These are phyloP conservation scores for Drosophila athabasca DNA, from an alignment of 1,140 invertebrate species.

Conservation along the genomic window DNA sequence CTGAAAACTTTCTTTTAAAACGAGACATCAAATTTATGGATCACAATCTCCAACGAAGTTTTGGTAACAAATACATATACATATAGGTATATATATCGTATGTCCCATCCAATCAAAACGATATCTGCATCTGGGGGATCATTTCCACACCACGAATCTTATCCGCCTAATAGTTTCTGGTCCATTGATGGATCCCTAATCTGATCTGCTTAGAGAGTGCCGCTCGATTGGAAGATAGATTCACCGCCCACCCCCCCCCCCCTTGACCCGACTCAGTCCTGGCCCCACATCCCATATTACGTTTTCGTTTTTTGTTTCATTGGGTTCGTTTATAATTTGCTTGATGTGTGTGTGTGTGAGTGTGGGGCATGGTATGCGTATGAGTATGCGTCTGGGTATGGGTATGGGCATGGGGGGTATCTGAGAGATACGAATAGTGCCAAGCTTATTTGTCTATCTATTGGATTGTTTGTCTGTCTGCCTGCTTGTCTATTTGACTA, in stretches of 20 bases:
- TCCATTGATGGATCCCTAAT: conserved; percentile 54
- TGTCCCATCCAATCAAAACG: no score
- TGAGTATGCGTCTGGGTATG: no score
- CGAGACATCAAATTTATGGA: no score
- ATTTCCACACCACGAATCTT: conserved; percentile 36
- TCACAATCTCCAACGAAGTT: no score
- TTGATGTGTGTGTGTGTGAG: conserved; percentile 25
- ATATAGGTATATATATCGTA: no score
- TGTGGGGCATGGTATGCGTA: conserved; percentile 5
- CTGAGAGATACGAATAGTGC: conserved; percentile 64
- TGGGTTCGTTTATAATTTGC: conserved; percentile 34
- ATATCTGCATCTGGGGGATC: conserved; percentile 3
- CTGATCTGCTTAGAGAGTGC: conserved; percentile 53
- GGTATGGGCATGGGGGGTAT: conserved; percentile 25
- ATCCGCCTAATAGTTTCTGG: conserved; percentile 48
- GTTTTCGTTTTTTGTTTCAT: conserved; percentile 24
- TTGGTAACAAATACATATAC: no score
- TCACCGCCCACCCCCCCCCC: neutral
- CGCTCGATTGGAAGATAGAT: conserved; percentile 50
- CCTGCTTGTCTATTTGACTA: conserved; percentile 60
- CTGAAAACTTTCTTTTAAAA: no score
- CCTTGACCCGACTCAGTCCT: no score
- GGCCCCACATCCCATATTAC: conserved; percentile 23
- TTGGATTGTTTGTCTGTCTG: conserved; percentile 61
- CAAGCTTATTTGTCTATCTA: conserved; percentile 76